A percentile compares a stretch with the other conserved stretches of the same genome.
Evolutionary conservation across 2,113 vertebrate genomes (phyloP).

Genomic region (Pholis gunnellus): DNA sequence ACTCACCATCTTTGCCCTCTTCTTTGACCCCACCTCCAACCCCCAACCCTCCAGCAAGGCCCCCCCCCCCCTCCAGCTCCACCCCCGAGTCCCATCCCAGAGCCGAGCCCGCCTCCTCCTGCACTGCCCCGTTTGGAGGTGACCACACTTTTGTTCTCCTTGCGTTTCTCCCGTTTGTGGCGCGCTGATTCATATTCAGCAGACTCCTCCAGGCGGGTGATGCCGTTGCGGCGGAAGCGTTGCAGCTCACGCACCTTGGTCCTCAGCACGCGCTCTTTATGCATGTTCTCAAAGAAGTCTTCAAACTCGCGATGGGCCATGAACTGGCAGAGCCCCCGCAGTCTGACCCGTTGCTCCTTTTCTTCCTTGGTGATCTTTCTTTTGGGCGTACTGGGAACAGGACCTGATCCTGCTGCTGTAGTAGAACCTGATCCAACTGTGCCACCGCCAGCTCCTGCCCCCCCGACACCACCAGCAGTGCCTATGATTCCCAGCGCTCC

Average conservation of each 20-base stretch:
- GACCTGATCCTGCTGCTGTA: conserved; percentile 30
- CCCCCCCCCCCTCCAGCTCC: conserved; percentile 65
- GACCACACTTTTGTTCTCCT: conserved; percentile 90
- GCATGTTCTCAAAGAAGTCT: conserved; percentile 96
- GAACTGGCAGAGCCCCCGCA: conserved; percentile 95
- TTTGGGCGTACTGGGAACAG: conserved; percentile 76
- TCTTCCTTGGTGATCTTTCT: conserved; percentile 96
- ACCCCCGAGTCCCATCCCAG: conserved; percentile 71
- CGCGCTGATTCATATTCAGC: conserved; percentile 94
- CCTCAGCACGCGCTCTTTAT: conserved; percentile 92
- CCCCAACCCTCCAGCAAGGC: conserved; percentile 68
- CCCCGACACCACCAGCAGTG: conserved; percentile 28
- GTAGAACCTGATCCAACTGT: conserved; percentile 29
- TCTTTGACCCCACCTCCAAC: conserved; percentile 84
- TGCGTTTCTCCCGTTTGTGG: conserved; percentile 95
- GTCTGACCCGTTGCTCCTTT: conserved; percentile 90
- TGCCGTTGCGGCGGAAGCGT: conserved; percentile 94
- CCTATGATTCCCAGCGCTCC: conserved; percentile 35
- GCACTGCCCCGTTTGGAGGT: conserved; percentile 85
- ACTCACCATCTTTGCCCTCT: conserved; percentile 92
- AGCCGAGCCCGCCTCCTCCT: conserved; percentile 62
- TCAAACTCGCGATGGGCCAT: conserved; percentile 96
- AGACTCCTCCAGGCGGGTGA: conserved; percentile 94
- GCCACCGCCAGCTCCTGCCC: conserved; percentile 5
- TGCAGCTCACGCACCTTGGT: conserved; percentile 96